Evolutionary conservation across 2,797 vertebrate species (phyloP), one percentile per base, ranked within the genome.

Genomic region (Notolabrus celidotus): DNA sequence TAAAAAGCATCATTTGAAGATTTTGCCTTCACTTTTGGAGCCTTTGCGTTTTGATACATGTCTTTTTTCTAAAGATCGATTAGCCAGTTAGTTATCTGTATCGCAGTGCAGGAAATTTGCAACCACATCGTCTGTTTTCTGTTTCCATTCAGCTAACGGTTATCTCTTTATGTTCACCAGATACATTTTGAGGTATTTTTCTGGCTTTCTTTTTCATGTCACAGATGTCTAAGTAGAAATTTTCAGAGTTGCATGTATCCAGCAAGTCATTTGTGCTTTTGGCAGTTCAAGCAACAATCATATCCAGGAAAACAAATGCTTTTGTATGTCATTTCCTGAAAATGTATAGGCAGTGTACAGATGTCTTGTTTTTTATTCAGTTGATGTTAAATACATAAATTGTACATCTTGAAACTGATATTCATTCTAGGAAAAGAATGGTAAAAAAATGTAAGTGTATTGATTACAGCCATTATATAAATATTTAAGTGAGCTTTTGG

Each of bases 31-130:
- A 67, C 41, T 77, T 83, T 73, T 47, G 43, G 72, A 74, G 80
- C 82, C 72, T 89, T 79, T 86, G 47, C 25, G 64, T 82, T 83
- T 80, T 79, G 52, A 78, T 83, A 66, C n/a, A 59, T 70, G 53
- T 75, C 66, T 69, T 49, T 83, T 87, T 83, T 84, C 20, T 85
- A 82, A n/a, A 80, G 58, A 47, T 70, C 9, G 43, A 4, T 31
- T 16, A 25, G 58, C 55, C 45, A 10, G 38, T 42, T 59, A 60
- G 34, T 71, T 47, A 9, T 63, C 10, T 19, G 38, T 46, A 2
- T 7, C 49, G 16, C 16, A 25, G 17, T 57, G 57, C 6, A 3
- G 41, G 33, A 56, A 33, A 63, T 22, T 49, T 59, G 50, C 41
- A n/a, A 10, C 19, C 0, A 5, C 34, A 20, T 10, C 17, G 49